These are phyloP conservation scores for Eufriesea mexicana DNA, from an alignment of 1,140 invertebrate genomes.

Conservation along the genomic window DNA sequence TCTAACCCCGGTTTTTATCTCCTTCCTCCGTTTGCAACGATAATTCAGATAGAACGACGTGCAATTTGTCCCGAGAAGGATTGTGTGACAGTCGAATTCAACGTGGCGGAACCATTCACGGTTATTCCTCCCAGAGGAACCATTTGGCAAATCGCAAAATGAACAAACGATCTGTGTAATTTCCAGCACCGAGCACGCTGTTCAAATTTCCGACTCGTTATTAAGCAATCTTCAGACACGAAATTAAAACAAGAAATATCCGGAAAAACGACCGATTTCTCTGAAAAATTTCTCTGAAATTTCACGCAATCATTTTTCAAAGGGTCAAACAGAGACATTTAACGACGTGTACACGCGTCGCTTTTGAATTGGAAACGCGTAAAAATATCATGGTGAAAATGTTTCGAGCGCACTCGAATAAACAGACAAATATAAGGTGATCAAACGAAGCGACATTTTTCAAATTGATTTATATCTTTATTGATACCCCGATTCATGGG, in stretches of 20 bases:
- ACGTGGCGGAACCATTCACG: background rate
- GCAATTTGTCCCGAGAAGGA: conserved; percentile 28
- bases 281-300: no score
- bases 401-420: background rate
- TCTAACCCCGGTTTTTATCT: background rate
- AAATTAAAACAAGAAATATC: background rate
- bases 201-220: background rate
- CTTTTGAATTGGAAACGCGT: background rate
- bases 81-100: conserved; percentile 35
- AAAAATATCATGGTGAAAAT: background rate
- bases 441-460: background rate
- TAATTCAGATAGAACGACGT: conserved; percentile 18
- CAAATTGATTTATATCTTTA: background rate
- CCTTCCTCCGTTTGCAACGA: background rate
- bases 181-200: background rate
- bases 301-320: background rate
- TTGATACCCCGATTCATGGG: background rate
- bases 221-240: background rate
- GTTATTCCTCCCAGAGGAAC: conserved; percentile 15
- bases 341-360: no score
- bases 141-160: conserved; percentile 1
- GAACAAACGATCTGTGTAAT: conserved; percentile 14
- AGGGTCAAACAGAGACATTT: background rate
- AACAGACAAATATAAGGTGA: background rate
- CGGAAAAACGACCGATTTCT: background rate